Evolutionary conservation across 2,113 vertebrate genomes (phyloP).

Genomic region (Narcine bancroftii): DNA sequence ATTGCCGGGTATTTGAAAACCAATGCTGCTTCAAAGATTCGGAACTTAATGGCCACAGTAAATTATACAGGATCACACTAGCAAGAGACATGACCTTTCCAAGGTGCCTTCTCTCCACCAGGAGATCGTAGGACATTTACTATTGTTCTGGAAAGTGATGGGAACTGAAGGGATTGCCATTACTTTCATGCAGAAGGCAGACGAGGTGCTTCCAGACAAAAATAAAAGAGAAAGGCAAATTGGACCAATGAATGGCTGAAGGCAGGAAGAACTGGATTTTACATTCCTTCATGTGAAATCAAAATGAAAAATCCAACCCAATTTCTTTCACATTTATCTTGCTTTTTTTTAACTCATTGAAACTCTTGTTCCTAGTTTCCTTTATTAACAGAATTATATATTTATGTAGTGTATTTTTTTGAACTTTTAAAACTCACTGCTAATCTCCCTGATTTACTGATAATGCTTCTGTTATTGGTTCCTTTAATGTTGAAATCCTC

Average conservation of each 20-base stretch:
- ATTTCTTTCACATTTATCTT: background rate
- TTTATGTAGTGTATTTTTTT: background rate
- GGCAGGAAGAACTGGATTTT: background rate
- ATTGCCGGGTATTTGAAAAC: background rate
- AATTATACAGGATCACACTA: background rate
- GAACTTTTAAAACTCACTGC: background rate
- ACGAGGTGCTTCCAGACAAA: background rate
- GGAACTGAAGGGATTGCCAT: background rate
- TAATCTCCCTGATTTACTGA: slow-evolving; percentile 19
- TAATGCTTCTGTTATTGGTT: background rate
- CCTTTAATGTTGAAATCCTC: background rate
- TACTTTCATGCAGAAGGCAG: background rate
- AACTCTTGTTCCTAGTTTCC: background rate
- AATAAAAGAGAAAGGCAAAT: background rate
- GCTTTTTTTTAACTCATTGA: background rate
- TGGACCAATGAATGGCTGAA: background rate
- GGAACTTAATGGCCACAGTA: background rate
- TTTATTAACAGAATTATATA: background rate
- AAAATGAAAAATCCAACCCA: background rate
- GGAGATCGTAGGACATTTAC: background rate
- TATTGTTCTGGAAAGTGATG: background rate
- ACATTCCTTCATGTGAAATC: background rate
- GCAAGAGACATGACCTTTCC: background rate
- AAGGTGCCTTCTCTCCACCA: too few relatives aligned
- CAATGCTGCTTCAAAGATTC: background rate